Percentiles rank a stretch among this genome's conserved stretches.
phyloP scores from a whole-genome alignment of 2,888 invertebrate genomes.

The Agrotis segetum region DNA sequence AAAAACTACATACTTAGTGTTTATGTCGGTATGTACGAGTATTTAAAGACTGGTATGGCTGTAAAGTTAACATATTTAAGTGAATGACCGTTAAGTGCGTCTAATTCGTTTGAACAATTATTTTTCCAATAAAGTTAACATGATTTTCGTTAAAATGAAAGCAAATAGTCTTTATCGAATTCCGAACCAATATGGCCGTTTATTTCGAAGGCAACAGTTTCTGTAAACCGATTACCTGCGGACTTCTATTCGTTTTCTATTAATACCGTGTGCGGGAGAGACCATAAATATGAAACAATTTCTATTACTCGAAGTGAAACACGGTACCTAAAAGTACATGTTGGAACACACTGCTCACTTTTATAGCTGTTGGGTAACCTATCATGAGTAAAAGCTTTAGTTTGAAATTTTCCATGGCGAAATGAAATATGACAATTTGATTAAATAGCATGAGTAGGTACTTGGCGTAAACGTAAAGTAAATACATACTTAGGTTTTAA shows the following conservation, averaged over 20 bases:
- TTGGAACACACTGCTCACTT: neutral
- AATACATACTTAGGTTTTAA: too few species aligned
- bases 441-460: too few species aligned
- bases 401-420: neutral
- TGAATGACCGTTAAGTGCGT: neutral
- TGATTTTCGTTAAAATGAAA: slow-evolving; percentile 7
- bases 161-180: neutral
- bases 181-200: neutral
- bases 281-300: slow-evolving; percentile 25
- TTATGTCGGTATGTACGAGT: neutral
- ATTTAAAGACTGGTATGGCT: neutral
- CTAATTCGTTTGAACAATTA: neutral
- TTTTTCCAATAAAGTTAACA: neutral
- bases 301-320: slow-evolving; percentile 10
- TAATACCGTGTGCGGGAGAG: slow-evolving; percentile 15
- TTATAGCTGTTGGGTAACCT: neutral
- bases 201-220: neutral
- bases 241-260: slow-evolving; percentile 22
- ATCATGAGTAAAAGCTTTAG: neutral
- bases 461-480: too few species aligned
- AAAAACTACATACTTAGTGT: neutral
- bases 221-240: slow-evolving; percentile 3
- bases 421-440: too few species aligned
- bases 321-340: neutral
- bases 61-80: neutral